Evolutionary conservation across 2,113 vertebrate genomes (phyloP).

Genomic region (Actinemys pallida): DNA sequence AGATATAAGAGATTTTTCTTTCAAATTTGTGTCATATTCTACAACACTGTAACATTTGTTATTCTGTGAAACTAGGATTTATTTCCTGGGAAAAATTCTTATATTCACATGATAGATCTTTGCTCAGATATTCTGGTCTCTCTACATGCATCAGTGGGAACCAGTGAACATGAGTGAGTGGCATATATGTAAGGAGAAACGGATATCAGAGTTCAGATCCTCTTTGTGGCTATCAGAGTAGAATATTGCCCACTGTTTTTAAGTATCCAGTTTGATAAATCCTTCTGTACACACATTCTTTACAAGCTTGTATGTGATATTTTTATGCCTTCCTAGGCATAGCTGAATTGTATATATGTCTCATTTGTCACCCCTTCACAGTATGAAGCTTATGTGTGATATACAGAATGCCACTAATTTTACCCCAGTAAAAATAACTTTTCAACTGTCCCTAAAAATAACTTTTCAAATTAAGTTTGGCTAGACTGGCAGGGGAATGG

Average conservation of each 20-base stretch:
- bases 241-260: not conserved
- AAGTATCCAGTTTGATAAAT: not conserved
- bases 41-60: fast-evolving
- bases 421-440: not conserved
- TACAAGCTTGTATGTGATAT: fast-evolving
- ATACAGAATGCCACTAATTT: not conserved
- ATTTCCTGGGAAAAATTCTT: not conserved
- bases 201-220: not conserved
- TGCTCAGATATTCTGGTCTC: not conserved
- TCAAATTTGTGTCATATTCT: not conserved
- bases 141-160: not conserved
- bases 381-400: not conserved
- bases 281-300: not conserved
- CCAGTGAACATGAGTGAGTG: not conserved
- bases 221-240: not conserved
- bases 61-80: not conserved
- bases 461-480: not conserved
- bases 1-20: not conserved
- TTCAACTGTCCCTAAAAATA: not conserved
- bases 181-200: not conserved
- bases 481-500: not conserved
- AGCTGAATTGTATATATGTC: not conserved
- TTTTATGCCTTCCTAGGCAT: not conserved
- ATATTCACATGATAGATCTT: not conserved
- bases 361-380: not conserved